Percentiles rank a stretch among this genome's conserved stretches.
Evolutionary conservation across 2,113 vertebrate genomes (phyloP).

Genomic region (Nerophis ophidion): DNA sequence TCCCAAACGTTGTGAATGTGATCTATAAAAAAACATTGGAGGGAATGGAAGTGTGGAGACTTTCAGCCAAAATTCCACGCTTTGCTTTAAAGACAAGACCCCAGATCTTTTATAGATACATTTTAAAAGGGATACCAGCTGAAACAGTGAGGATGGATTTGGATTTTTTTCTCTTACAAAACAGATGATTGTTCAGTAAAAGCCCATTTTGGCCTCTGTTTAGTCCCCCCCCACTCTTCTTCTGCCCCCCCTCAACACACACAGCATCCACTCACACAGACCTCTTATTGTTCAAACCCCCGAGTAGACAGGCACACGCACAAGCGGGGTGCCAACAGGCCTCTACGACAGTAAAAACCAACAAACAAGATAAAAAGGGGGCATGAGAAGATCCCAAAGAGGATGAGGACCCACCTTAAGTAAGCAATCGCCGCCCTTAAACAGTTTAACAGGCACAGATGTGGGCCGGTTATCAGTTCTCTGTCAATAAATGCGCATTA

Average conservation of each 20-base stretch:
- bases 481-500: constrained; percentile 4
- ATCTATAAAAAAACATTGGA: too few species aligned
- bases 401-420: constrained; percentile 40
- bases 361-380: neutral
- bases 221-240: constrained; percentile 33
- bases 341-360: constrained; percentile 19
- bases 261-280: constrained; percentile 49
- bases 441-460: neutral
- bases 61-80: too few species aligned
- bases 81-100: too few species aligned
- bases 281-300: constrained; percentile 53
- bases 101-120: too few species aligned
- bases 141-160: neutral
- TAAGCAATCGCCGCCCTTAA: constrained; percentile 14
- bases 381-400: neutral
- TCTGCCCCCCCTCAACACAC: constrained; percentile 17
- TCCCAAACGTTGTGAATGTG: too few species aligned
- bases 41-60: too few species aligned
- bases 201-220: constrained; percentile 39
- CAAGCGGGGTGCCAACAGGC: constrained; percentile 10
- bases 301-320: constrained; percentile 27
- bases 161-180: constrained; percentile 13
- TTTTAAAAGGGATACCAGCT: too few species aligned
- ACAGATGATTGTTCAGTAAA: constrained; percentile 34
- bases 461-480: constrained; percentile 15